phyloP scores from a whole-genome alignment of 1,140 invertebrate genomes.

The Drosophila parabipectinata region DNA sequence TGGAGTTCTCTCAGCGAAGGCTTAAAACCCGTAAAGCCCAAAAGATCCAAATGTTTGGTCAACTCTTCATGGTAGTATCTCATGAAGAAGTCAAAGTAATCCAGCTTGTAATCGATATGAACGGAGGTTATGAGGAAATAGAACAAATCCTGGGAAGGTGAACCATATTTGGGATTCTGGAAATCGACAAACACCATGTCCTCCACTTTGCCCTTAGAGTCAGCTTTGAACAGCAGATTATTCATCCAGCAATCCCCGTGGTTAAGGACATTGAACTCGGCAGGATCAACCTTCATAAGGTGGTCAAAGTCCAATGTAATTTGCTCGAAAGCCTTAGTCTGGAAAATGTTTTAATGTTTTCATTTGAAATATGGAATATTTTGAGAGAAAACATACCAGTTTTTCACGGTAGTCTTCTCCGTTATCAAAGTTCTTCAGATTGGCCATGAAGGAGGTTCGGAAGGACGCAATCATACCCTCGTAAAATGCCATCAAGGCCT shows the following conservation, averaged over 20 bases:
- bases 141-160: conserved; percentile 57
- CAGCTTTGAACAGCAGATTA: conserved; percentile 86
- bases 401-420: conserved; percentile 54
- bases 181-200: conserved; percentile 74
- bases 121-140: conserved; percentile 71
- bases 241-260: conserved; percentile 89
- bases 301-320: conserved; percentile 15
- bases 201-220: conserved; percentile 66
- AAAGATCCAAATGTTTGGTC: conserved; percentile 53
- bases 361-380: background rate
- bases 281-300: conserved; percentile 52
- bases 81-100: conserved; percentile 67
- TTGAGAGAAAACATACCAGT: conserved; percentile 29
- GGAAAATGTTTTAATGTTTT: background rate
- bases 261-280: conserved; percentile 86
- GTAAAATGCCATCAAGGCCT: conserved; percentile 18
- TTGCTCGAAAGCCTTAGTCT: conserved; percentile 5
- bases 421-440: conserved; percentile 51
- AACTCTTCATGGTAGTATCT: conserved; percentile 70
- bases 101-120: conserved; percentile 62
- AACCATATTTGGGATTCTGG: conserved; percentile 63
- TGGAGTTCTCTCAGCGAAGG: conserved; percentile 62
- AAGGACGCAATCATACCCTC: conserved; percentile 41
- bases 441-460: conserved; percentile 45
- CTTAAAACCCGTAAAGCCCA: conserved; percentile 50